Conservation (phyloP, 2,888 invertebrate species). For the Dasypogon diadema region DNA sequence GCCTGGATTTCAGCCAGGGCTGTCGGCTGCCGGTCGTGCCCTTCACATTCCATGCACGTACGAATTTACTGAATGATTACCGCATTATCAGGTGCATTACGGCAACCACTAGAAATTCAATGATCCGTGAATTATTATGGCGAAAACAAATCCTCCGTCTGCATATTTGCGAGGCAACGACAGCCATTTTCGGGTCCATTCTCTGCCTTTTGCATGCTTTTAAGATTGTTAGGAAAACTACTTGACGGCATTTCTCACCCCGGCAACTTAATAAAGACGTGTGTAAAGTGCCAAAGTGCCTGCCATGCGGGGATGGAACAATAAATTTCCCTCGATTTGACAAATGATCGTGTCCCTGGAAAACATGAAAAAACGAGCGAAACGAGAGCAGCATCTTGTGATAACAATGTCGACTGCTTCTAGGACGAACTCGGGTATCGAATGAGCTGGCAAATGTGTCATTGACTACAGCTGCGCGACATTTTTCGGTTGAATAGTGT, state of each 20-base stretch:
- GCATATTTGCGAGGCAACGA: neutral
- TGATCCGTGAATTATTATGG: conserved; percentile 44
- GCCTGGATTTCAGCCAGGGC: neutral
- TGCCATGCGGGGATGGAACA: conserved; percentile 46
- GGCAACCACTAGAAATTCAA: conserved; percentile 27
- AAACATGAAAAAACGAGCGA: conserved; percentile 17
- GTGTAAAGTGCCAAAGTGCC: conserved; percentile 50
- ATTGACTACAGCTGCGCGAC: conserved; percentile 48
- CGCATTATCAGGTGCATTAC: conserved; percentile 45
- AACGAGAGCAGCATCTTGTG: conserved; percentile 26
- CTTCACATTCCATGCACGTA: conserved; percentile 33
- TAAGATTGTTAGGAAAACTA: conserved; percentile 8
- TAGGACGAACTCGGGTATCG: conserved; percentile 25
- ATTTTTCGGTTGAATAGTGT: conserved; percentile 50
- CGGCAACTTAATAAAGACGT: conserved; percentile 48
- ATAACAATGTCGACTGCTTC: conserved; percentile 36
- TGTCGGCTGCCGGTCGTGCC: neutral
- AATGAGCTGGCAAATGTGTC: conserved; percentile 49
- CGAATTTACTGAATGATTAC: conserved; percentile 36
- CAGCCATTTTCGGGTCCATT: neutral
- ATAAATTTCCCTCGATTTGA: conserved; percentile 51
- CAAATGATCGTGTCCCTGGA: conserved; percentile 48
- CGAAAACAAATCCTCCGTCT: conserved; percentile 25
- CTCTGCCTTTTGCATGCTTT: neutral
- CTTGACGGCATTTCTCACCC: neutral